phyloP scores from a whole-genome alignment of 2,888 invertebrate genomes.

The Temnothorax rugatulus region DNA sequence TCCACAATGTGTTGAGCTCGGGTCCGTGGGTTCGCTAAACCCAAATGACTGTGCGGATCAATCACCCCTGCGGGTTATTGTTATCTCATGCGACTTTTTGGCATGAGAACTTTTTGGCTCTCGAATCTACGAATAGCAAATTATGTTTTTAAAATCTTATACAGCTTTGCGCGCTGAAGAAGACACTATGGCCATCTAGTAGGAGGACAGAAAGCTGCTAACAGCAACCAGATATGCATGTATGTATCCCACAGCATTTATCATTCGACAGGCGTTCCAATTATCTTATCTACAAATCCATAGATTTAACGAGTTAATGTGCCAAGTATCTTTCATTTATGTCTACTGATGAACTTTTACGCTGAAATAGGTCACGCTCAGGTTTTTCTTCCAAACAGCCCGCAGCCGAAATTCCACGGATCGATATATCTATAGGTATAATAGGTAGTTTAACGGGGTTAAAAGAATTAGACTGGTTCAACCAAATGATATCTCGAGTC shows the following conservation, averaged over 20 bases:
- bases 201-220: background rate
- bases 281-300: conserved; percentile 35
- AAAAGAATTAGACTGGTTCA: background rate
- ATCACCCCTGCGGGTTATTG: background rate
- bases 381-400: background rate
- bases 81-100: background rate
- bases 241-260: background rate
- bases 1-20: background rate
- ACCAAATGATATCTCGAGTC: background rate
- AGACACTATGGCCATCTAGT: conserved; percentile 24
- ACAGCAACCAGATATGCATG: conserved; percentile 26
- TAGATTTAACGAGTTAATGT: conserved; percentile 12
- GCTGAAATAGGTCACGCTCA: background rate
- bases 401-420: too few relatives aligned
- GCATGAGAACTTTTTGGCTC: background rate
- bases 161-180: background rate
- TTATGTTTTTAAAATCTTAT: background rate
- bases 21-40: background rate
- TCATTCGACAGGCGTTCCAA: conserved; percentile 1
- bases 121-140: background rate
- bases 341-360: conserved; percentile 1
- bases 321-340: conserved; percentile 7
- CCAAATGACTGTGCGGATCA: background rate
- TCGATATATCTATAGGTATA: conserved; percentile 3
- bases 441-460: background rate